Evolutionary conservation across 2,113 vertebrate genomes (phyloP).

Genomic region (Seriola aureovittata): DNA sequence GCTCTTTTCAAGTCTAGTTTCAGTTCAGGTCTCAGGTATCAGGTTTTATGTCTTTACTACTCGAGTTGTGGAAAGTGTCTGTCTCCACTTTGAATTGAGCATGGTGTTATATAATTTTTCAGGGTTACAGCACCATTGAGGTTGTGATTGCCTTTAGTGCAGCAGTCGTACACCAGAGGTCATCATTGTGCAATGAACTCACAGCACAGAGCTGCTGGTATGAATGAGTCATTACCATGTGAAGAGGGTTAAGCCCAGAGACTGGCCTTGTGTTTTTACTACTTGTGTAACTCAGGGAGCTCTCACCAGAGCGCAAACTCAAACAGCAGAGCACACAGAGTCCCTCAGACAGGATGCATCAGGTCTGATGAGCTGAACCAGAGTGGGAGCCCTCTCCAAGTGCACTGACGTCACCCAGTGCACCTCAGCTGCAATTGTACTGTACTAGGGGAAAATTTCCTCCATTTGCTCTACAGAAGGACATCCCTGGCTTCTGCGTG

Average conservation of each 20-base stretch:
- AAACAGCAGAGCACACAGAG: slow-evolving; percentile 27
- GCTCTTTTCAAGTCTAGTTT: neutral
- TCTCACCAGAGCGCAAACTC: slow-evolving; percentile 35
- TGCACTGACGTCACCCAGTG: slow-evolving; percentile 2
- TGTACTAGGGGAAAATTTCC: neutral
- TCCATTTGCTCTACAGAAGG: neutral
- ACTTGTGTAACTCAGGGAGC: slow-evolving; percentile 62
- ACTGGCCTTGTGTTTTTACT: slow-evolving; percentile 64
- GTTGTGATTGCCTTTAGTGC: neutral
- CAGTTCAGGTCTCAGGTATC: neutral
- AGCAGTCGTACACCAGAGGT: slow-evolving; percentile 68
- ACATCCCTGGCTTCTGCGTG: neutral
- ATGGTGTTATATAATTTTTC: neutral
- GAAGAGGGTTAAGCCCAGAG: slow-evolving; percentile 68
- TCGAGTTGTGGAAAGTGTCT: neutral
- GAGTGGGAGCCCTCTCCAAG: neutral
- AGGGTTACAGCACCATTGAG: neutral
- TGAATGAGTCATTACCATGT: slow-evolving; percentile 77
- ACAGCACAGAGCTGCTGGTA: slow-evolving; percentile 13
- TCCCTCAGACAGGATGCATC: slow-evolving; percentile 9
- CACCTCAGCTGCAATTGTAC: neutral
- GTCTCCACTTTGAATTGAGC: neutral
- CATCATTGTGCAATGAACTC: slow-evolving; percentile 45
- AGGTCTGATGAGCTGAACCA: slow-evolving; percentile 14
- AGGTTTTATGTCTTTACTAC: neutral